A percentile compares a stretch with the other conserved stretches of the same genome.
Conservation (phyloP, 1,140 invertebrate genomes). For the Drosophila triauraria region DNA sequence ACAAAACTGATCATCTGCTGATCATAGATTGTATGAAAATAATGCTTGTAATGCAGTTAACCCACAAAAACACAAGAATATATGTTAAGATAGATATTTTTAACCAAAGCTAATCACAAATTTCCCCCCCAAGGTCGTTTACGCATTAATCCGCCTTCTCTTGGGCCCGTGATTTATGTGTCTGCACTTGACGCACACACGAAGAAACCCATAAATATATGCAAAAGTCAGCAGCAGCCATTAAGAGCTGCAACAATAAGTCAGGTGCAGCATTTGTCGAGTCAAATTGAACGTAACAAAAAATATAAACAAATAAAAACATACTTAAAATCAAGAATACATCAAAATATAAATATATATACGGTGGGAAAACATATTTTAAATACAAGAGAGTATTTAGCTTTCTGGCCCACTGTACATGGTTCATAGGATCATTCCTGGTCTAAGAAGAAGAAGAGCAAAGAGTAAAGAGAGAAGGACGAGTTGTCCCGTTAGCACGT, state of each 20-base stretch:
- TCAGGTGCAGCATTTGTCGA: conserved; percentile 20
- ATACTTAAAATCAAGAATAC: not conserved
- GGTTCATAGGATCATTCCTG: not conserved
- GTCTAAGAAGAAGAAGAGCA: not conserved
- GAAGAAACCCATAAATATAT: not conserved
- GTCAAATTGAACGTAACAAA: not conserved
- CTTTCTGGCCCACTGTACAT: not conserved
- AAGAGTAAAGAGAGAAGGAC: not conserved
- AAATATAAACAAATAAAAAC: not conserved
- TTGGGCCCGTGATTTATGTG: conserved; percentile 33
- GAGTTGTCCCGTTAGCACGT: not conserved
- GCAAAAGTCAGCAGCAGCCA: not conserved
- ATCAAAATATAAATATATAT: too few relatives aligned
- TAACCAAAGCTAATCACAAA: conserved; percentile 3
- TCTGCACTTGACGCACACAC: conserved; percentile 16
- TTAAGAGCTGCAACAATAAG: conserved; percentile 16
- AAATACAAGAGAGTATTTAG: not conserved
- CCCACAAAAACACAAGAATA: not conserved
- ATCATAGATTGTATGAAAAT: not conserved
- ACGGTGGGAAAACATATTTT: not conserved
- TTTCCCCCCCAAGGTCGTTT: conserved; percentile 18
- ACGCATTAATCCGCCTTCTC: conserved; percentile 14
- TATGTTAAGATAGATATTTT: not conserved
- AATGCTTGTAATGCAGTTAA: conserved; percentile 6
- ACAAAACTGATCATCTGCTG: not conserved